Conservation (phyloP, 2,113 vertebrate species). For the Tragelaphus buxtoni region DNA sequence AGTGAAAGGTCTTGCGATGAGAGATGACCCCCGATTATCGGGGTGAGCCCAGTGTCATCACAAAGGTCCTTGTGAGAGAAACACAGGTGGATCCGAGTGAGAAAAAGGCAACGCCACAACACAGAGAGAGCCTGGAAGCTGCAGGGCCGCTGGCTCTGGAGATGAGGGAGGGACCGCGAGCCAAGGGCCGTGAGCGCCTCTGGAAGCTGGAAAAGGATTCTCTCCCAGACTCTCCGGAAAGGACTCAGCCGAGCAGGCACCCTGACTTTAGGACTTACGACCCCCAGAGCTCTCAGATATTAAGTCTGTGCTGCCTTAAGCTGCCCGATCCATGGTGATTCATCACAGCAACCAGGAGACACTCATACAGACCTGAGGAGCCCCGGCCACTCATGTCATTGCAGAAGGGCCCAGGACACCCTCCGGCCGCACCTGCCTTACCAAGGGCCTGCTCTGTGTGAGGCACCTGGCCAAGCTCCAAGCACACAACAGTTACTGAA, state of each 20-base stretch:
- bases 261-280: too few species aligned
- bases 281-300: neutral
- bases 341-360: neutral
- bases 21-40: accelerated
- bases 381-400: accelerated
- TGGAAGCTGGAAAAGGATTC: accelerated
- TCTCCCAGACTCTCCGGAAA: accelerated
- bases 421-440: neutral
- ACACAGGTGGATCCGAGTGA: accelerated
- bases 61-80: neutral
- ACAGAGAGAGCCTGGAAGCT: accelerated
- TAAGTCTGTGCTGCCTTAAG: neutral
- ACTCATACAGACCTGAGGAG: neutral
- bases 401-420: neutral
- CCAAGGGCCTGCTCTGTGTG: accelerated
- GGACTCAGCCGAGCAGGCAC: accelerated
- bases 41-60: neutral
- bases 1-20: accelerated
- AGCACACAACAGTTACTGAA: accelerated
- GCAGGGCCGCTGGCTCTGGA: accelerated
- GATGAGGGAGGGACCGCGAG: neutral
- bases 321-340: accelerated
- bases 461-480: neutral
- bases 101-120: accelerated
- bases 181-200: neutral